phyloP scores from a whole-genome alignment of 2,797 vertebrate genomes.

The Sebastolobus altivelis region DNA sequence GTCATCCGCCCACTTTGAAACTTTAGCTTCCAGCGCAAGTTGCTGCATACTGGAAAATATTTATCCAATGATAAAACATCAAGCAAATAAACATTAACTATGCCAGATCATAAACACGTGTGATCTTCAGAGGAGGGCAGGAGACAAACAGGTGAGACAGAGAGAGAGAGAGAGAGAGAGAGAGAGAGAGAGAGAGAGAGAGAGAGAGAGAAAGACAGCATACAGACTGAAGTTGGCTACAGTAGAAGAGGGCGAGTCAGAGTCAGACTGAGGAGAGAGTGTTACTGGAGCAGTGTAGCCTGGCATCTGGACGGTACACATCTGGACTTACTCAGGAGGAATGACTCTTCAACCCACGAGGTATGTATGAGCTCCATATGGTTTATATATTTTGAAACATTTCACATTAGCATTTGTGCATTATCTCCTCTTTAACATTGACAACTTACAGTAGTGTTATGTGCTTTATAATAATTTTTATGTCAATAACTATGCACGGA shows the following conservation, averaged over 20 bases:
- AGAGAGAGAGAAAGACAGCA: background rate
- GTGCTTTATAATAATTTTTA: background rate
- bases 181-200: background rate
- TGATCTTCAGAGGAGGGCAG: background rate
- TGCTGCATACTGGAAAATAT: background rate
- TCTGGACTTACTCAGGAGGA: constrained; percentile 59
- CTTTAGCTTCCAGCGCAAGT: background rate
- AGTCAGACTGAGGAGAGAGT: constrained; percentile 39
- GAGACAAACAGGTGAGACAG: background rate
- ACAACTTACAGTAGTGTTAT: background rate
- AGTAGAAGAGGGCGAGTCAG: constrained; percentile 59
- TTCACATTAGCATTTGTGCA: background rate
- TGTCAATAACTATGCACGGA: background rate
- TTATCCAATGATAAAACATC: background rate
- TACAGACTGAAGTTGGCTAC: constrained; percentile 51
- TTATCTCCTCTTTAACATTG: background rate
- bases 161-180: background rate
- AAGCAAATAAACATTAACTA: background rate
- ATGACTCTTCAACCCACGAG: constrained; percentile 70
- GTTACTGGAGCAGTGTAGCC: background rate
- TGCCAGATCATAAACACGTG: background rate
- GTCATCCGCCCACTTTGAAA: background rate
- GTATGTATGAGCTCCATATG: constrained; percentile 53
- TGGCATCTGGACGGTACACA: constrained; percentile 57
- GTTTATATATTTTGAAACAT: background rate